Base-by-base conservation (phyloP, 2,113 vertebrate genomes). In the Strix aluco region DNA sequence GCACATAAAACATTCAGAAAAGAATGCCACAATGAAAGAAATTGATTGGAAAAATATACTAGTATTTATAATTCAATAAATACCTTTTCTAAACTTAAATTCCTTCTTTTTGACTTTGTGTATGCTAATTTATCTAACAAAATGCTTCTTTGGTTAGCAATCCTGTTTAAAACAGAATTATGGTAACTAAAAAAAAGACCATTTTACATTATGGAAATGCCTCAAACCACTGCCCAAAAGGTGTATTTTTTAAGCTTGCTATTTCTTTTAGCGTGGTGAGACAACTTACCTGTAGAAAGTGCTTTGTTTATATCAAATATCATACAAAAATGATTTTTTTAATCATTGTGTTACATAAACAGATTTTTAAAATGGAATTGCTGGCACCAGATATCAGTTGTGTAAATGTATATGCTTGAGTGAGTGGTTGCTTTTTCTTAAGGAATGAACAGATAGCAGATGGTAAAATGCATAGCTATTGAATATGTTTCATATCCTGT, bases 271-370 rank as follows among this genome's bases (percentile, higher is more conserved):
- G 21, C 18, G 18, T 22, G 58, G 61, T 84, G 57, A 86, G 95
- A 51, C 81, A 77, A 63, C 42, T 96, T 62, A 87, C 75, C 65
- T 66, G 36, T 32, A 78, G 67, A 59, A 93, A 96, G 88, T 36
- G 67, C 42, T 72, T 81, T 36, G 7, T 42, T 81, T 78, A 66
- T 90, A 90, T 88, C 57, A 70, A 78, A 74, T 83, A 73, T 36
- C 30, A 67, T 81, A 40, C n/a, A 80, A 81, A 94, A 95, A 78
- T 40, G 12, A 44, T 27, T 47, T 91, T 96, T 82, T 63, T 78
- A 61, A 57, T 73, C 42, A 5, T n/a, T 16, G 3, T 3, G 1
- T 78, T 61, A 46, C 5, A 2, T 49, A 89, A 93, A 63, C 21
- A 55, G 23, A 11, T 58, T 86, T 94, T 92, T 51, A 3, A 90